Conservation (phyloP, 2,797 vertebrate species). For the Staurois parvus region DNA sequence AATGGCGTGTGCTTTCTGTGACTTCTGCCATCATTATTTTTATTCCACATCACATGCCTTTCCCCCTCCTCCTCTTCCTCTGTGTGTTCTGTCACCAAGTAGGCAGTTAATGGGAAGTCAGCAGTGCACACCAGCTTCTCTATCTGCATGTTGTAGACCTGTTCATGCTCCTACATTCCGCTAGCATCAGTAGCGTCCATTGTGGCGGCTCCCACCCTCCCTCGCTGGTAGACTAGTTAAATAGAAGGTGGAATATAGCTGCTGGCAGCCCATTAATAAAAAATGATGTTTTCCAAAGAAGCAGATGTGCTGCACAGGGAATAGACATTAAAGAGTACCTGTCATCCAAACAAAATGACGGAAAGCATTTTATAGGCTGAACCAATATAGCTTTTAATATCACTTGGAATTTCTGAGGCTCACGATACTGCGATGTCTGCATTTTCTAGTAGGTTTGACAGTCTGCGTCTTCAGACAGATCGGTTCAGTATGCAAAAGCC, state of each 20-base stretch:
- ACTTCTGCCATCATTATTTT: constrained; percentile 39
- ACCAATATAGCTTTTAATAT: no score
- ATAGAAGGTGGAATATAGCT: constrained; percentile 1
- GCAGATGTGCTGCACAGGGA: neutral
- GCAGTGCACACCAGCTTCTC: neutral
- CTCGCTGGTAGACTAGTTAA: neutral
- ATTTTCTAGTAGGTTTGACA: no score
- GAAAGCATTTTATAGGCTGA: no score
- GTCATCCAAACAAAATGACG: no score
- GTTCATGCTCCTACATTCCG: neutral
- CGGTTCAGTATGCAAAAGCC: no score
- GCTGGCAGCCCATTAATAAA: neutral
- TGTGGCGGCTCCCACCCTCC: neutral
- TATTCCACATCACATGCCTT: constrained; percentile 33
- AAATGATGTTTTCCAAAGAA: neutral
- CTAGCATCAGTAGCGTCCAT: neutral
- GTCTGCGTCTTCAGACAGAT: no score
- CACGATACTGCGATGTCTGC: no score
- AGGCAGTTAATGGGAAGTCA: constrained; percentile 3
- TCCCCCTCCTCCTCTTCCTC: constrained; percentile 12
- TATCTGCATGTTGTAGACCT: neutral
- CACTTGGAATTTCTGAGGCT: no score
- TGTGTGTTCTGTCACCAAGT: neutral
- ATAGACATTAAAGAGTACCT: neutral
- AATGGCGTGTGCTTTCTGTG: constrained; percentile 29